Percentiles rank a stretch among this genome's conserved stretches.
phyloP scores from a whole-genome alignment of 2,797 vertebrate species.

The Poeciliopsis infans region DNA sequence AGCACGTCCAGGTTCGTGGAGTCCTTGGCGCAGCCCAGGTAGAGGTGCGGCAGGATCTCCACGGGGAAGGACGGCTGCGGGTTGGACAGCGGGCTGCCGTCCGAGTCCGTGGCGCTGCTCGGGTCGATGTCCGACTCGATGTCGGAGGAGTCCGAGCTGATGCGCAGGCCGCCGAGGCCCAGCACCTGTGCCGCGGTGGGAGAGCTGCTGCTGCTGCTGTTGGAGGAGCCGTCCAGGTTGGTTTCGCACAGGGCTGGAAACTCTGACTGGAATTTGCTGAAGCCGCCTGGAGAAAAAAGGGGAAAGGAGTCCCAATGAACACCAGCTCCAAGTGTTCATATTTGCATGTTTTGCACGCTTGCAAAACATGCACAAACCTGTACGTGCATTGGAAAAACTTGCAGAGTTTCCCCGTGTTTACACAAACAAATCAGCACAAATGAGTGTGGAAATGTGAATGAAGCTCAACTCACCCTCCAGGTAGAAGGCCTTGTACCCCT shows the following conservation, averaged over 20 bases:
- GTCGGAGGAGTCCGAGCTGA: conserved; percentile 95
- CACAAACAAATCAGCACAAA: background rate
- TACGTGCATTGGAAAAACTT: too few relatives aligned
- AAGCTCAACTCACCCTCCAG: conserved; percentile 86
- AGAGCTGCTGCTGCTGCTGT: conserved; percentile 80
- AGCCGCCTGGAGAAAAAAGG: conserved; percentile 79
- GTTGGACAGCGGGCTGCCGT: conserved; percentile 90
- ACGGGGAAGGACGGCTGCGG: conserved; percentile 95
- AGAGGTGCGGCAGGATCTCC: conserved; percentile 96
- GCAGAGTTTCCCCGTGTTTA: background rate
- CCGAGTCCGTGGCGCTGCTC: conserved; percentile 94
- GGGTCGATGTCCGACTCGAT: conserved; percentile 90
- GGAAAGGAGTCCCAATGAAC: background rate
- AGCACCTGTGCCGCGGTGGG: conserved; percentile 90
- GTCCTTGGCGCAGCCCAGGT: conserved; percentile 98
- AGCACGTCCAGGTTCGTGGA: conserved; percentile 95
- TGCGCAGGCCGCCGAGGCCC: conserved; percentile 91
- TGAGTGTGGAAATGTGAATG: conserved; percentile 36
- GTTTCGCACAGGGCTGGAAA: conserved; percentile 91
- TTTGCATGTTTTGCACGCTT: background rate
- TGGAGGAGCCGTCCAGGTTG: conserved; percentile 88
- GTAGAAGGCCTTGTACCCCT: conserved; percentile 91
- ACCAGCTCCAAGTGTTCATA: background rate
- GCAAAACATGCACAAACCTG: background rate
- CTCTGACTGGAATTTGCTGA: conserved; percentile 94